phyloP scores from a whole-genome alignment of 2,113 vertebrate genomes.

The Bufo bufo region DNA sequence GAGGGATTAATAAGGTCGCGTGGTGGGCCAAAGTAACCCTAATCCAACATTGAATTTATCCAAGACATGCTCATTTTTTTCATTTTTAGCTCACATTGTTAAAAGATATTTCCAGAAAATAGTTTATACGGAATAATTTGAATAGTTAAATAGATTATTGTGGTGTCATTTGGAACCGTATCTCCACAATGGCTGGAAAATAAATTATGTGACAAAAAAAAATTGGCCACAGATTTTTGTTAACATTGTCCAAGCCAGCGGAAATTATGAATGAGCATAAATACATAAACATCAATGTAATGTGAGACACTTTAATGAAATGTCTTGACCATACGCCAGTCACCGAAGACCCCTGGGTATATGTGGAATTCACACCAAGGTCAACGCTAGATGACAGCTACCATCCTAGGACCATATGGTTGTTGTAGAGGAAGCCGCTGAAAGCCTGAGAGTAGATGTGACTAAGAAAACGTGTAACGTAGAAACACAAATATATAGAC shows the following conservation, averaged over 20 bases:
- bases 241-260: neutral
- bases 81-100: too few relatives aligned
- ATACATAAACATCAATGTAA: constrained; percentile 28
- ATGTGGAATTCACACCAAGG: constrained; percentile 9
- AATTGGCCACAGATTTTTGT: neutral
- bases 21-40: too few relatives aligned
- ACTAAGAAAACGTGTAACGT: neutral
- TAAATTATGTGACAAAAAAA: neutral
- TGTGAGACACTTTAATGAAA: constrained; percentile 10
- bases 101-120: too few relatives aligned
- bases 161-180: neutral
- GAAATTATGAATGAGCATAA: constrained; percentile 23
- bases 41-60: too few relatives aligned
- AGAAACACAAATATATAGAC: neutral
- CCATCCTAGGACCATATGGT: constrained; percentile 2
- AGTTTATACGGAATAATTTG: too few relatives aligned
- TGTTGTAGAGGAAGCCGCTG: neutral
- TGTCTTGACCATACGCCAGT: constrained; percentile 9
- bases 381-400: neutral
- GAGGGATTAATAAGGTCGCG: too few relatives aligned
- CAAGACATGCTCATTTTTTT: too few relatives aligned
- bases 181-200: neutral
- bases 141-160: neutral
- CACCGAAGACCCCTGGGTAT: constrained; percentile 3
- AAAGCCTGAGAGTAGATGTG: neutral